phyloP scores from a whole-genome alignment of 2,113 vertebrate genomes.

The Oryzias curvinotus region DNA sequence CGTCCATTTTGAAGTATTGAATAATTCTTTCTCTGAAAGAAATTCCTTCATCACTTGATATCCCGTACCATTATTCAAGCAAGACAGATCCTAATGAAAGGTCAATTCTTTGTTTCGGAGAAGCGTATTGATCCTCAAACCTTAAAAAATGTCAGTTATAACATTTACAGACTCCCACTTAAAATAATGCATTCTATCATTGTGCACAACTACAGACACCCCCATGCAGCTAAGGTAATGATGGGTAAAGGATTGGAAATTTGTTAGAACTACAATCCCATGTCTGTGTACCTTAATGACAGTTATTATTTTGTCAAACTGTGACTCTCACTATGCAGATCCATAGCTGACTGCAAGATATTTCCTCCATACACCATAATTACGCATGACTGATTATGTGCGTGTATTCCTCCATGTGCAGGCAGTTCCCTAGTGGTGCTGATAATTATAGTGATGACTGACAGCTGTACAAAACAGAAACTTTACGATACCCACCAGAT shows the following conservation, averaged over 20 bases:
- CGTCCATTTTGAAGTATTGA: background rate
- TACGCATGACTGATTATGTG: conserved; percentile 57
- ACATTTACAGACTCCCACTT: conserved; percentile 1
- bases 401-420: conserved; percentile 21
- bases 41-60: too few species aligned
- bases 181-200: background rate
- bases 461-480: conserved; percentile 66
- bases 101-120: background rate
- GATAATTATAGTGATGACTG: conserved; percentile 68
- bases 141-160: background rate
- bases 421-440: conserved; percentile 45
- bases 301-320: conserved; percentile 70
- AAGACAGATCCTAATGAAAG: background rate
- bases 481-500: conserved; percentile 21
- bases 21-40: too few species aligned
- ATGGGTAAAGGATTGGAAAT: conserved; percentile 49
- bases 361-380: conserved; percentile 58
- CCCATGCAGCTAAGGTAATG: conserved; percentile 48
- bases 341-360: conserved; percentile 52
- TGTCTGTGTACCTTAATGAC: conserved; percentile 64
- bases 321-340: conserved; percentile 53
- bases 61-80: background rate
- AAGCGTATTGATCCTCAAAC: background rate
- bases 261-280: conserved; percentile 53
- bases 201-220: conserved; percentile 25